Evolutionary conservation across 2,113 vertebrate genomes (phyloP).

Genomic region (Nicator chloris): DNA sequence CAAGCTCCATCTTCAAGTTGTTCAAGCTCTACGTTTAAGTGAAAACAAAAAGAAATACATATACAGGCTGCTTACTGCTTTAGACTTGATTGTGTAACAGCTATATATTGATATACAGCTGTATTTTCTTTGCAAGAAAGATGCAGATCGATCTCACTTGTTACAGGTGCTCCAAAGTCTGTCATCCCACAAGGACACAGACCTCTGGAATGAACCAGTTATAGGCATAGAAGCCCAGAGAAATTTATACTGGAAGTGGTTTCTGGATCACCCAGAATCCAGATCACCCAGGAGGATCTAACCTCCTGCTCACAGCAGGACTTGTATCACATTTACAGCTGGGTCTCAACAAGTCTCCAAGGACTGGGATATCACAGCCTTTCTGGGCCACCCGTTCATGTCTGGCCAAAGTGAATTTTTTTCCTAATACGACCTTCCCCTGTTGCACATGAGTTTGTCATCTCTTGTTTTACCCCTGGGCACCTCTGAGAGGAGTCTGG

Average conservation of each 20-base stretch:
- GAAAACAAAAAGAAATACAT: background rate
- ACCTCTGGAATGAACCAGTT: background rate
- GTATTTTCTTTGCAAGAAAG: background rate
- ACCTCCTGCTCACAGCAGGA: background rate
- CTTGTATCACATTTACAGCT: accelerated
- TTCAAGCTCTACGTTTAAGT: background rate
- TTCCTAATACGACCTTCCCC: background rate
- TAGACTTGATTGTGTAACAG: background rate
- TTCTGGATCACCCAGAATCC: background rate
- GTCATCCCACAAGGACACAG: background rate
- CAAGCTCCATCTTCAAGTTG: background rate
- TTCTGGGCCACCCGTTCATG: background rate
- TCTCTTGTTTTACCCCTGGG: background rate
- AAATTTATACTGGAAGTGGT: background rate
- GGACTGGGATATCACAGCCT: background rate
- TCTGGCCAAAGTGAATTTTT: background rate
- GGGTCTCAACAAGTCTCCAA: background rate
- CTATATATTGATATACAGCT: background rate
- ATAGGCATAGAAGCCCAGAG: background rate
- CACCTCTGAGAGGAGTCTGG: background rate
- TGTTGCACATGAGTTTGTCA: background rate
- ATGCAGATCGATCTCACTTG: background rate
- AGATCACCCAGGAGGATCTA: too few relatives aligned
- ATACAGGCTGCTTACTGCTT: background rate
- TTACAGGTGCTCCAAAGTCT: background rate